Conservation (phyloP, 2,113 vertebrate genomes). For the Vimba vimba region DNA sequence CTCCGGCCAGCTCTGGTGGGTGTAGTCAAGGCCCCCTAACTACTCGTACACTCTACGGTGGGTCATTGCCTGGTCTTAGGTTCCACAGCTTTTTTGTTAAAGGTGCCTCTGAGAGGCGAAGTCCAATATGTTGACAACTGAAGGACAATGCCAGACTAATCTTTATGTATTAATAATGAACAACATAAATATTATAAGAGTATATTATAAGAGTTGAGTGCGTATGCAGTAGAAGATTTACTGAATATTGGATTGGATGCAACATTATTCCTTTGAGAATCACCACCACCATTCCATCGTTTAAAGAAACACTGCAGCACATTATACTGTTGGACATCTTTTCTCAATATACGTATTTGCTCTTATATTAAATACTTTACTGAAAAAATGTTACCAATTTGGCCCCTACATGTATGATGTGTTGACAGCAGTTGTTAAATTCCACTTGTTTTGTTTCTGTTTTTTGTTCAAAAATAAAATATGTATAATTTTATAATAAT, state of each 20-base stretch:
- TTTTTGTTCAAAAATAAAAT: background rate
- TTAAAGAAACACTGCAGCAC: background rate
- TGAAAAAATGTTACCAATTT: background rate
- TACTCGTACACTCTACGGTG: constrained; percentile 1
- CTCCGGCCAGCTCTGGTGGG: constrained; percentile 93
- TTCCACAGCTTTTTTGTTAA: background rate
- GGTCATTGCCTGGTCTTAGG: constrained; percentile 39
- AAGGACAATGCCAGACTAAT: constrained; percentile 4
- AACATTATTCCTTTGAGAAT: background rate
- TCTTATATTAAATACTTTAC: background rate
- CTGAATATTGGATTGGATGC: background rate
- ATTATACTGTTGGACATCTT: background rate
- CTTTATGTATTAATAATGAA: background rate
- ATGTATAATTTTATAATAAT: background rate
- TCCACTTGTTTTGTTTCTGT: background rate
- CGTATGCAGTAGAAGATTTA: background rate
- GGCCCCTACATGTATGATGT: background rate
- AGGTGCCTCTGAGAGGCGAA: constrained; percentile 45
- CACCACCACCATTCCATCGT: constrained; percentile 7
- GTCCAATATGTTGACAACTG: constrained; percentile 32
- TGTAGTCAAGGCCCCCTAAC: constrained; percentile 87
- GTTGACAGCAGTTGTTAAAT: background rate
- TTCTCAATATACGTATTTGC: background rate
- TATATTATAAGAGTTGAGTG: constrained; percentile 4
- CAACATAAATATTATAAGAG: background rate